phyloP scores from a whole-genome alignment of 2,797 vertebrate genomes.

The Discoglossus pictus region DNA sequence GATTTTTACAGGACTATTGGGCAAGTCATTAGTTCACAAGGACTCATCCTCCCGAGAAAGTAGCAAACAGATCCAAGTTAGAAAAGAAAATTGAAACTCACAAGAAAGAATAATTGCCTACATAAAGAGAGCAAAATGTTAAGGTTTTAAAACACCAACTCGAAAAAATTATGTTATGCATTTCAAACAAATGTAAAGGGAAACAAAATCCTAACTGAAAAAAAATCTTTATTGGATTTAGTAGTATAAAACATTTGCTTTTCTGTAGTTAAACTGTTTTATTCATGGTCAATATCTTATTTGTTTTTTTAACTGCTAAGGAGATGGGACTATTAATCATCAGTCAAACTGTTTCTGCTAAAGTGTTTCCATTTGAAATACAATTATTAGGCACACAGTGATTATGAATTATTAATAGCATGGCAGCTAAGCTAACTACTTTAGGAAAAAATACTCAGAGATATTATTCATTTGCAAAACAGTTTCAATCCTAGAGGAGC shows the following conservation, averaged over 20 bases:
- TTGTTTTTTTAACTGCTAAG: conserved; percentile 9
- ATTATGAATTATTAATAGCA: conserved; percentile 78
- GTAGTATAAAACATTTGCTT: neutral
- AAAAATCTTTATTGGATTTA: neutral
- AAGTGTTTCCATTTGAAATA: conserved; percentile 69
- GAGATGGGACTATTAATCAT: conserved; percentile 9
- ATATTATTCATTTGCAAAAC: conserved; percentile 76
- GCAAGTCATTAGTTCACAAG: no score
- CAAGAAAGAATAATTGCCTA: no score
- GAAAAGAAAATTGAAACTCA: no score
- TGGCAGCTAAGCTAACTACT: conserved; percentile 73
- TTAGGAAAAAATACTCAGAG: conserved; percentile 72
- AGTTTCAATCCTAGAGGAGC: conserved; percentile 64
- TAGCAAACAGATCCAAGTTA: no score
- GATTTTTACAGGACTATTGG: no score
- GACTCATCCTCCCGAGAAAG: no score
- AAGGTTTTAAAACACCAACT: no score
- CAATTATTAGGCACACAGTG: conserved; percentile 67
- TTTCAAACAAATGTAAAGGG: neutral
- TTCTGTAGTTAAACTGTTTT: conserved; percentile 1
- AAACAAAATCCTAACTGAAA: no score
- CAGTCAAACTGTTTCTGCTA: conserved; percentile 54
- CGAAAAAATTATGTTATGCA: no score
- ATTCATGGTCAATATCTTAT: conserved; percentile 14
- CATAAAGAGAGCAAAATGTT: no score